These are phyloP conservation scores for Wasmannia auropunctata DNA, from an alignment of 1,140 invertebrate species.

Conservation along the genomic window DNA sequence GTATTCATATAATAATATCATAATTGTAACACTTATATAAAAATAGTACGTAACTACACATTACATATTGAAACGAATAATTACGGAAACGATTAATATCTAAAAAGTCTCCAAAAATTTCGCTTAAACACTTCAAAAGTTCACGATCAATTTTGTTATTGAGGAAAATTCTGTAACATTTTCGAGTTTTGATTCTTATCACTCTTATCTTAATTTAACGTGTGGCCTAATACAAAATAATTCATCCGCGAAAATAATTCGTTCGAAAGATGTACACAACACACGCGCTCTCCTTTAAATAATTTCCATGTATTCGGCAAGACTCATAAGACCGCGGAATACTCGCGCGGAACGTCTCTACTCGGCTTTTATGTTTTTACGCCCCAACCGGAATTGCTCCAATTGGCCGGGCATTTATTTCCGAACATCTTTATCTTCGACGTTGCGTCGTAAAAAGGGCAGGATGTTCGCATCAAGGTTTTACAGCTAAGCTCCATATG, in stretches of 20 bases:
- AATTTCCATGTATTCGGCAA: conserved; percentile 1
- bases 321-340: not conserved
- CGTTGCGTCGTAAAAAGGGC: conserved; percentile 26
- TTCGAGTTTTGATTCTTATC: not conserved
- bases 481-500: conserved; percentile 24
- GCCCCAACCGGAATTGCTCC: not conserved
- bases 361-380: not conserved
- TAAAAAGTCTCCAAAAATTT: not conserved
- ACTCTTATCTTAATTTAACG: not conserved
- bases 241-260: not conserved
- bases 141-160: not conserved
- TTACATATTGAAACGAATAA: not conserved
- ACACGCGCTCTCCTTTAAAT: not conserved
- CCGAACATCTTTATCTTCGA: conserved; percentile 32
- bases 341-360: not conserved
- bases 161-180: not conserved
- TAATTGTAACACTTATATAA: not conserved
- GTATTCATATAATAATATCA: not conserved
- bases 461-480: conserved; percentile 46
- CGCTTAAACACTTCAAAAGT: not conserved
- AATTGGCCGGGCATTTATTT: conserved; percentile 50
- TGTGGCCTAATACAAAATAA: not conserved
- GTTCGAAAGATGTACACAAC: not conserved
- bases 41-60: not conserved
- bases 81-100: not conserved